A percentile compares a stretch with the other conserved stretches of the same genome.
phyloP scores from a whole-genome alignment of 2,888 invertebrate species.

The Panzeria rudis region DNA sequence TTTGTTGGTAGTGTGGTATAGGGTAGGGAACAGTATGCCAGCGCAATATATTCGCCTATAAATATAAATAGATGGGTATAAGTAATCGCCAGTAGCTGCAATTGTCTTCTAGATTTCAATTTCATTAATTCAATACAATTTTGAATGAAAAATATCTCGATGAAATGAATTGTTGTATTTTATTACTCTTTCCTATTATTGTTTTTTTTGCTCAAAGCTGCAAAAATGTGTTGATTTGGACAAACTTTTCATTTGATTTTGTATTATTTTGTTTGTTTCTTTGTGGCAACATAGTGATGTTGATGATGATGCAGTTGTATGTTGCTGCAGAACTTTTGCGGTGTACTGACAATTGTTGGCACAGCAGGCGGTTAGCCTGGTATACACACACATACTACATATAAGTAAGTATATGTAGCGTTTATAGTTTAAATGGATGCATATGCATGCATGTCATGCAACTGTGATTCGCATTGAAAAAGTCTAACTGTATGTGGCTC shows the following conservation, averaged over 20 bases:
- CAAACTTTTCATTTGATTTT: conserved; percentile 71
- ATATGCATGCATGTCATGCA: conserved; percentile 50
- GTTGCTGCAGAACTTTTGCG: conserved; percentile 48
- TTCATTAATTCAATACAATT: conserved; percentile 74
- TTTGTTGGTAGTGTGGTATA: conserved; percentile 7
- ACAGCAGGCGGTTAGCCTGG: conserved; percentile 50
- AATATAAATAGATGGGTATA: conserved; percentile 64
- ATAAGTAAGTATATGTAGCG: neutral
- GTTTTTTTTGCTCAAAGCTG: conserved; percentile 43
- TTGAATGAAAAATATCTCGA: conserved; percentile 65
- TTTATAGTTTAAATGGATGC: conserved; percentile 35
- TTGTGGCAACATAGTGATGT: conserved; percentile 5
- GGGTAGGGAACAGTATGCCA: neutral
- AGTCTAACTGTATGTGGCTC: conserved; percentile 58
- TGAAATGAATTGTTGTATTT: conserved; percentile 58
- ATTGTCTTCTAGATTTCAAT: conserved; percentile 73
- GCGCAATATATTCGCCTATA: conserved; percentile 41
- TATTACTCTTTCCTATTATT: conserved; percentile 6
- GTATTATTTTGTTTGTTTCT: conserved; percentile 6
- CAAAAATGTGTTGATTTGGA: conserved; percentile 70
- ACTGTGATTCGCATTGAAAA: conserved; percentile 64
- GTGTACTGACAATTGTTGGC: conserved; percentile 59
- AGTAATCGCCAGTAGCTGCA: conserved; percentile 70
- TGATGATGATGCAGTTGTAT: conserved; percentile 36
- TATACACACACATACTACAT: neutral